These are phyloP conservation scores for Maccullochella peelii DNA, from an alignment of 2,113 vertebrate species.

Conservation along the genomic window DNA sequence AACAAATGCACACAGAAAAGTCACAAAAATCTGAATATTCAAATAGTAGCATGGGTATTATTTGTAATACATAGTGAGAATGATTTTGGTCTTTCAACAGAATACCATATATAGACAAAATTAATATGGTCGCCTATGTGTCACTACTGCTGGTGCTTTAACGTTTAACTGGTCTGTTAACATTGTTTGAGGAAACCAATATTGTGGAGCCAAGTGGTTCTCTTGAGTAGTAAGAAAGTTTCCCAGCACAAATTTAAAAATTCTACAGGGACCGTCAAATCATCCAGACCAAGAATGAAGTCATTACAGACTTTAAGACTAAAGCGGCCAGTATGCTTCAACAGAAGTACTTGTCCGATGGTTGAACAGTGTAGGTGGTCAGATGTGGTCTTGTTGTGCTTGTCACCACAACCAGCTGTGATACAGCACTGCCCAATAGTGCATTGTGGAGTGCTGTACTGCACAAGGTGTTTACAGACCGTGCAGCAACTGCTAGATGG, in stretches of 20 bases:
- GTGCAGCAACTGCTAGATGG: conserved; percentile 26
- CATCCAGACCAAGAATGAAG: conserved; percentile 1
- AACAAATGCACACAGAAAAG: background rate
- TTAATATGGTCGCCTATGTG: background rate
- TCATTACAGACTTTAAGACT: conserved; percentile 6
- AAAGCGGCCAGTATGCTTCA: background rate
- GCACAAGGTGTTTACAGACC: conserved; percentile 1
- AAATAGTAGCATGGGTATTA: background rate
- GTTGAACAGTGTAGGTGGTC: background rate
- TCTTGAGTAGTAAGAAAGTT: background rate
- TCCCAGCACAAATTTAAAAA: background rate
- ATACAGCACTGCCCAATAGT: background rate
- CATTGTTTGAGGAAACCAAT: background rate
- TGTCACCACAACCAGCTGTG: background rate
- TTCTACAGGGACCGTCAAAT: background rate
- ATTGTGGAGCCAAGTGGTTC: conserved; percentile 2
- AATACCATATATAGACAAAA: background rate
- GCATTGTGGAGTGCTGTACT: background rate
- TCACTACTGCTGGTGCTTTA: background rate
- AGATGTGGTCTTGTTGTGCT: conserved; percentile 13
- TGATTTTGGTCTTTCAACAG: background rate
- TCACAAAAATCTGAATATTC: background rate
- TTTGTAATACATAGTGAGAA: background rate
- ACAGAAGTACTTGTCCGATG: background rate
- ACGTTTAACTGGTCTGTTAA: background rate